These are phyloP conservation scores for Hyles lineata DNA, from an alignment of 2,888 invertebrate genomes.

Conservation along the genomic window DNA sequence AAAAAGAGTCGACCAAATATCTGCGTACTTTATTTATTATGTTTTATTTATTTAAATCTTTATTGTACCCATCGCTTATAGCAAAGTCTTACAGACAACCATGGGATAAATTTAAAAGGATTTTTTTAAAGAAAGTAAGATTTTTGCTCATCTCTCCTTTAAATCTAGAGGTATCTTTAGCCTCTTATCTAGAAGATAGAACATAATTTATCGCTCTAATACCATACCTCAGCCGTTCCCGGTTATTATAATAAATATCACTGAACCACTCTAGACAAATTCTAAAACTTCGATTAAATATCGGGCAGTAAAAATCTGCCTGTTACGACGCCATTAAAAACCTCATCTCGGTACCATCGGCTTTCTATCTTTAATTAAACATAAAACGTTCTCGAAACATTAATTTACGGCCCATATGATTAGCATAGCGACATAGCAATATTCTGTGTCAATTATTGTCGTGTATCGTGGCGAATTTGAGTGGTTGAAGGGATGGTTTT, in stretches of 20 bases:
- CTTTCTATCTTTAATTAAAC: conserved; percentile 49
- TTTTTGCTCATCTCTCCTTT: neutral
- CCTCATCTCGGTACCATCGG: conserved; percentile 39
- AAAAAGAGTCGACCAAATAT: no score
- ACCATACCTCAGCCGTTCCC: neutral
- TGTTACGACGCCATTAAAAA: conserved; percentile 40
- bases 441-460: conserved; percentile 15
- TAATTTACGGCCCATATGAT: conserved; percentile 16
- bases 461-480: conserved; percentile 22
- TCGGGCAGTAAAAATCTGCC: conserved; percentile 39
- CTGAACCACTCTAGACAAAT: neutral
- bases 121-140: no score
- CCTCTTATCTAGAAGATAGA: no score
- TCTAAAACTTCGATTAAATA: conserved; percentile 36
- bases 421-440: conserved; percentile 23
- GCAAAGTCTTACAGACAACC: no score
- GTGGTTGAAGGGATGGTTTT: conserved; percentile 59
- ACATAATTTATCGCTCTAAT: neutral
- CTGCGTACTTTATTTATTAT: no score
- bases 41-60: no score
- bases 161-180: neutral
- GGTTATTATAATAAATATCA: conserved; percentile 8
- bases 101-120: no score
- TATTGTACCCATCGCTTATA: no score
- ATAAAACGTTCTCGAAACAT: conserved; percentile 36